phyloP scores from a whole-genome alignment of 2,797 vertebrate genomes.

The Botia almorhae region DNA sequence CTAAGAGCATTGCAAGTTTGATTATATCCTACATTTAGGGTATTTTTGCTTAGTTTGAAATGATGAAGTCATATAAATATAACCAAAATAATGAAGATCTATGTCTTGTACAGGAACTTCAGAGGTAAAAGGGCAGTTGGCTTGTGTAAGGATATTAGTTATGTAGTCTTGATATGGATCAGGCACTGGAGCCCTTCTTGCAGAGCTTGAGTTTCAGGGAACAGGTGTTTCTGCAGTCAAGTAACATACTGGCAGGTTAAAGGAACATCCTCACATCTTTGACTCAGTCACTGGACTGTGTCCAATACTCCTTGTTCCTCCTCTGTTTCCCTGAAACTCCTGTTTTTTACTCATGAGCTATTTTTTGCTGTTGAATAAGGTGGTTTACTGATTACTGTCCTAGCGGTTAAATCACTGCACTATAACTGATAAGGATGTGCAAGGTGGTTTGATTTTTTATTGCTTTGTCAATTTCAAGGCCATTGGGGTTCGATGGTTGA shows the following conservation, averaged over 20 bases:
- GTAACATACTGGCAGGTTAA: neutral
- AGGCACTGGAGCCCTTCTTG: neutral
- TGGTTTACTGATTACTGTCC: neutral
- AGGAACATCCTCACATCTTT: neutral
- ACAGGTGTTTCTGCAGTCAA: neutral
- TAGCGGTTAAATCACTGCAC: neutral
- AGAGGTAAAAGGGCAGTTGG: neutral
- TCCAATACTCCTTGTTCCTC: neutral
- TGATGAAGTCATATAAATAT: too few relatives aligned
- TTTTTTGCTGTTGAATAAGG: neutral
- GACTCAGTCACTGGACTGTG: neutral
- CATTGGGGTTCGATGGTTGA: slow-evolving; percentile 25
- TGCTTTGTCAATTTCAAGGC: slow-evolving; percentile 25
- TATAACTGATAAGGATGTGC: slow-evolving; percentile 22
- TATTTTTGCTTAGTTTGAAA: too few relatives aligned
- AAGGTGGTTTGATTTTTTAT: neutral
- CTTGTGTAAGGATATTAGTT: too few relatives aligned
- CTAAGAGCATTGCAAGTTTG: too few relatives aligned
- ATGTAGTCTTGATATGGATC: too few relatives aligned
- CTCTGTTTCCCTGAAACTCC: neutral
- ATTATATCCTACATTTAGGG: too few relatives aligned
- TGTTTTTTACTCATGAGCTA: neutral
- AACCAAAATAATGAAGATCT: too few relatives aligned
- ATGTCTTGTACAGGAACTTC: too few relatives aligned
- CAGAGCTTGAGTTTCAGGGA: neutral